Evolutionary conservation across 2,797 vertebrate genomes (phyloP).

Genomic region (Psittacula derbiana): DNA sequence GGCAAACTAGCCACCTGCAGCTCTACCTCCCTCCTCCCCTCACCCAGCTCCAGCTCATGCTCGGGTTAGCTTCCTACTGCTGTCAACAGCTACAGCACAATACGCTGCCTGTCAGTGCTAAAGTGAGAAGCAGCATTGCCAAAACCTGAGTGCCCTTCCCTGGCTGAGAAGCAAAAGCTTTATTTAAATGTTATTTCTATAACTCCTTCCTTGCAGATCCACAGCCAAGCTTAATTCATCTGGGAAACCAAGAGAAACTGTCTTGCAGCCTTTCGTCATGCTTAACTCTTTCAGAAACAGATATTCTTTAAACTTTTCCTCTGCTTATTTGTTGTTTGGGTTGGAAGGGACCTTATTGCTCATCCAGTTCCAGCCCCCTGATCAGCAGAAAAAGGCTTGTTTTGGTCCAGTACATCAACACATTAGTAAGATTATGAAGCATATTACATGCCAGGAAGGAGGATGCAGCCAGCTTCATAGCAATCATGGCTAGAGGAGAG

Average conservation of each 20-base stretch:
- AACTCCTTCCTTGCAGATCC: background rate
- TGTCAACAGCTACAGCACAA: background rate
- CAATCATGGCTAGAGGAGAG: background rate
- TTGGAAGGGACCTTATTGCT: background rate
- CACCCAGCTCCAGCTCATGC: background rate
- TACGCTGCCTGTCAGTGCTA: background rate
- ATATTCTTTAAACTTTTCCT: background rate
- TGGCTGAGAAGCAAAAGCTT: slow-evolving; percentile 16
- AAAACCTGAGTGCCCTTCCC: background rate
- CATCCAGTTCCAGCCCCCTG: background rate
- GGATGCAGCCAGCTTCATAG: background rate
- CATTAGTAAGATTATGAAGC: background rate
- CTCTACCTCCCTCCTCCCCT: background rate
- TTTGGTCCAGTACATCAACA: background rate
- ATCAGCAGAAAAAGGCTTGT: background rate
- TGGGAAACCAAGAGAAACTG: background rate
- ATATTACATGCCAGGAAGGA: background rate
- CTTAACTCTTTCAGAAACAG: background rate
- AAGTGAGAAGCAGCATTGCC: slow-evolving; percentile 4
- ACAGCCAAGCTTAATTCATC: background rate
- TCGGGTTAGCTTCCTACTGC: background rate
- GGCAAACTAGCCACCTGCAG: background rate
- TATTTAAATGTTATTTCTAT: slow-evolving; percentile 9
- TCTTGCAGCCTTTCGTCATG: background rate
- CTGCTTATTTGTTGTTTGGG: background rate